Evolutionary conservation across 2,888 invertebrate species (phyloP).

Genomic region (Deilephila elpenor): DNA sequence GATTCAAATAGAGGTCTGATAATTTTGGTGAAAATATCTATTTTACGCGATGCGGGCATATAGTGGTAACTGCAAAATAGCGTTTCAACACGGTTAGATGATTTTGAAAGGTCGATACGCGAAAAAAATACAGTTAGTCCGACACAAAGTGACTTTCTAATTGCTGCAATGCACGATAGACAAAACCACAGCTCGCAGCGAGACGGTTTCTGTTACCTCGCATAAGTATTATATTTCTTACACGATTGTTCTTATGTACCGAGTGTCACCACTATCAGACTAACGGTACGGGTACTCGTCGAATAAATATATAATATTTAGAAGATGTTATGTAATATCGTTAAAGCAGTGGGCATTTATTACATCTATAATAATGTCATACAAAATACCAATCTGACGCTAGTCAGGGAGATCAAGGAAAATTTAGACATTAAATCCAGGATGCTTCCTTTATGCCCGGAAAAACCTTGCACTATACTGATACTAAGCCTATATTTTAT

Average conservation of each 20-base stretch:
- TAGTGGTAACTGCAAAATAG: slow-evolving; percentile 25
- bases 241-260: background rate
- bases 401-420: background rate
- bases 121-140: slow-evolving; percentile 53
- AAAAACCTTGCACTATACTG: too few species aligned
- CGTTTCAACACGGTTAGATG: slow-evolving; percentile 35
- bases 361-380: too few species aligned
- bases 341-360: too few species aligned
- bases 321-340: too few species aligned
- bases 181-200: slow-evolving; percentile 19
- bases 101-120: slow-evolving; percentile 50
- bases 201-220: slow-evolving; percentile 20
- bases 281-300: too few species aligned
- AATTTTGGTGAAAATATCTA: slow-evolving; percentile 17
- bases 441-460: too few species aligned
- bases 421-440: background rate
- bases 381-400: background rate
- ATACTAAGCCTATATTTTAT: too few species aligned
- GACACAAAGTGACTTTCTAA: slow-evolving; percentile 51
- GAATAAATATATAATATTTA: too few species aligned
- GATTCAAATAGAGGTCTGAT: background rate
- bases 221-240: slow-evolving; percentile 22
- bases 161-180: slow-evolving; percentile 34
- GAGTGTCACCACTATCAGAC: background rate
- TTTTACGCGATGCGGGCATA: slow-evolving; percentile 18